Conservation (phyloP, 1,140 invertebrate species). For the Philaenus spumarius region DNA sequence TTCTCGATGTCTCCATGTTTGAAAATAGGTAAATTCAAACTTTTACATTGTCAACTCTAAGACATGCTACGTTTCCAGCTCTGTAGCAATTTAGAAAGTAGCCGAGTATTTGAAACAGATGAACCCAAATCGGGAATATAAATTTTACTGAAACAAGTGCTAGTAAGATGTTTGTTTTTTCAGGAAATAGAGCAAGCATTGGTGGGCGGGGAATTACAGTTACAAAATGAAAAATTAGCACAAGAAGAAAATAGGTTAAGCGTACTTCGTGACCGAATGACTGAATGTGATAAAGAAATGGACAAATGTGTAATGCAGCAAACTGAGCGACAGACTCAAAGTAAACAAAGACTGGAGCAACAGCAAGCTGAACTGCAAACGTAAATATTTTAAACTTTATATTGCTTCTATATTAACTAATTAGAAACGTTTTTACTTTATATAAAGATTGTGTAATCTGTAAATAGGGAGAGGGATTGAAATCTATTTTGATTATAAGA, state of each 20-base stretch:
- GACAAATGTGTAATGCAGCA: slow-evolving; percentile 41
- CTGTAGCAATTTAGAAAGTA: too few relatives aligned
- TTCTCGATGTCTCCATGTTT: too few relatives aligned
- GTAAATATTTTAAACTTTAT: slow-evolving; percentile 18
- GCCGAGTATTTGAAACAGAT: neutral
- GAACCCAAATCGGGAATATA: neutral
- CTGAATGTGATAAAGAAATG: slow-evolving; percentile 47
- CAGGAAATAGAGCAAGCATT: slow-evolving; percentile 77
- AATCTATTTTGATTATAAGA: too few relatives aligned
- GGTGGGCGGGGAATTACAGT: slow-evolving; percentile 71
- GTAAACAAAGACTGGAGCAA: slow-evolving; percentile 27
- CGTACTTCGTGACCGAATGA: slow-evolving; percentile 53
- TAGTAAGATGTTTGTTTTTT: slow-evolving; percentile 40
- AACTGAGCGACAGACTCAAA: slow-evolving; percentile 41
- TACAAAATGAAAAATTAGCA: slow-evolving; percentile 61
- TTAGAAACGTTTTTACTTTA: too few relatives aligned
- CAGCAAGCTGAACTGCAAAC: slow-evolving; percentile 24
- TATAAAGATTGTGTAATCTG: too few relatives aligned
- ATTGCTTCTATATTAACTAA: too few relatives aligned
- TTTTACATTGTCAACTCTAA: neutral
- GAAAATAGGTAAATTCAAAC: too few relatives aligned
- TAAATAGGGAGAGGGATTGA: too few relatives aligned
- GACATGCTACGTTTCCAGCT: too few relatives aligned
- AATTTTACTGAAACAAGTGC: neutral
- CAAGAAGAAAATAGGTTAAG: slow-evolving; percentile 61